Base-by-base conservation (phyloP, 2,113 vertebrate species). In the Craseonycteris thonglongyai region DNA sequence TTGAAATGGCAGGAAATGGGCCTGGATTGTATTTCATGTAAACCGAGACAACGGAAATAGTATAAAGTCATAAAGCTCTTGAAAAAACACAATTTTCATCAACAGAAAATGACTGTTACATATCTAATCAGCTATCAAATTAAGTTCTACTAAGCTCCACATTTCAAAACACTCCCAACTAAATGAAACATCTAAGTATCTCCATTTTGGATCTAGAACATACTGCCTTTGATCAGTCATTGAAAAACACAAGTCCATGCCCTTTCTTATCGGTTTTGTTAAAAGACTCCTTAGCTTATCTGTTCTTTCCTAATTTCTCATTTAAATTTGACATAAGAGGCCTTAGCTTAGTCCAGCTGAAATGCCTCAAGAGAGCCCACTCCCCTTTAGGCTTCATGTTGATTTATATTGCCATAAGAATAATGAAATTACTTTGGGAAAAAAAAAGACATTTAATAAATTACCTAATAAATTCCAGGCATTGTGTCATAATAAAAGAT, bases 71-170 rank as follows among this genome's bases (percentile, higher is more conserved):
- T 71, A 88, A 74, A 30, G 10, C 38, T 75, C 10, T 24, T 35
- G 54, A 82, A 82, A 86, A 61, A 9, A 47, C 2, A 5, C 8
- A 58, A 83, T 93, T 94, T 95, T 71, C 93, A 83, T 75, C n/a
- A 76, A 63, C 5, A 92, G 18, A 47, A 93, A 76, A 71, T 95
- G 82, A 65, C 33, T 81, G 93, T 38, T 45, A 11, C 6, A 47
- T 85, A 86, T 33, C 38, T 75, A 96, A 86, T 93, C 65, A 81
- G 81, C 3, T 47, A 95, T 76, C 54, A 89, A 83, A 88, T 61
- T 86, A 81, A 63, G 24, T 80, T 91, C 84, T 86, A 78, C 33
- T 90, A 65, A 74, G 35, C 58, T 94, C 56, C 35, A 30, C n/a
- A 79, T 78, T 89, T 94, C 13, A 75, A 83, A 93, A 89, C 19